Base-by-base conservation (phyloP, 2,888 invertebrate genomes). In the Eristalis arbustorum region DNA sequence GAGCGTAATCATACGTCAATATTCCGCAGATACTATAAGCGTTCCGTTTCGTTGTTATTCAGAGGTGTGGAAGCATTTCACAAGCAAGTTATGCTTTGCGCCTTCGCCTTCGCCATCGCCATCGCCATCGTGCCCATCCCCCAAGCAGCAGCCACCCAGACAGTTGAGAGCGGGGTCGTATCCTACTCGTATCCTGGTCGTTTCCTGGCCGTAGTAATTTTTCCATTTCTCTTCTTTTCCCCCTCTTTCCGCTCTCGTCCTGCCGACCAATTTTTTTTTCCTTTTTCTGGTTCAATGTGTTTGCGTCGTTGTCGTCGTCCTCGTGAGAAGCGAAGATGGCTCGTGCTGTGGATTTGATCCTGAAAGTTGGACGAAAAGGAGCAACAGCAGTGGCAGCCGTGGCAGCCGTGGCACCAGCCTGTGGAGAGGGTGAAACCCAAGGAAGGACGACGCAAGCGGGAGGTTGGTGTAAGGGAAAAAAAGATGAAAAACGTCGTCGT, bases 291-390 rank as follows among this genome's bases (percentile, higher is more conserved):
- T 73, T 85, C 82, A 78, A 82, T 82, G 85, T 85, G 82, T 87
- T 87, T 87, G 74, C 74, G 77, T 71, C 69, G 77, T 82, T 72
- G 84, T 78, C 75, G 82, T 84, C 88, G 84, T 78, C 75, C 79
- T 82, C 88, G 77, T 88, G 81, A 72, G 81, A 84, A 88, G 77
- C 76, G 88, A 88, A 89, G 88, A 89, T 83, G 88, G 88, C 88
- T 89, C 88, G 88, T 89, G 88, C 88, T 88, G 74, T 84, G 88
- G 88, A 88, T 88, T 88, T 88, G 88, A 89, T 88, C 88, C 88
- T 82, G 73, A 80, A 84, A 85, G 73, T 77, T 72, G 40, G 67
- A 74, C 74, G 87, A 87, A 79, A 74, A 87, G 78, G 74, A 87
- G 78, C 87, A 83, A 79, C 78, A 79, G 72, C 56, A 77, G 25